Evolutionary conservation across 2,888 invertebrate genomes (phyloP), one percentile per base, ranked within the genome.

Genomic region (Noctuana brunneofusca): DNA sequence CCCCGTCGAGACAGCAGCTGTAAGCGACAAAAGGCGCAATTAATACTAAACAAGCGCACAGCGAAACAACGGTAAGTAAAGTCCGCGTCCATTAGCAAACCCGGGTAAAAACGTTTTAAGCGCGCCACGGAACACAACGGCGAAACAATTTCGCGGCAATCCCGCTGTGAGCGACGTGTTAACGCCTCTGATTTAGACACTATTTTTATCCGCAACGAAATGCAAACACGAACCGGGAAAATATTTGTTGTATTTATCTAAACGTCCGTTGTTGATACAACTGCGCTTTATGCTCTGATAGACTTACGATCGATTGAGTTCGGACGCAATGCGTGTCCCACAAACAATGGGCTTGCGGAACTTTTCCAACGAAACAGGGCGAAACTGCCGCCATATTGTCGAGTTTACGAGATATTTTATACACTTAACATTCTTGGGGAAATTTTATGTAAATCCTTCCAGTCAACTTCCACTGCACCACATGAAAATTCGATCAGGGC

Each of bases 21-120:
- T 74, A 76, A 74, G 81, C 82, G 83, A 86, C 86, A 85, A 87
- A 86, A 87, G 85, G 83, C 82, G 84, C 85, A 87, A 88, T 86
- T 86, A 87, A 86, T 86, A 85, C 79, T 80, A 83, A 86, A 83
- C 84, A 84, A 82, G 81, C 81, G 75, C 73, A 73, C 72, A 78
- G 75, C 78, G 78, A 75, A 76, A 75, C 75, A 75, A 74, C 55
- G 76, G 78, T 77, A 80, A 83, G 83, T 81, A 81, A 80, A 81
- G 80, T 79, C 78, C 79, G 76, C 77, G 76, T 82, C 84, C 84
- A 86, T 85, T 87, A 87, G 76, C 72, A 69, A 73, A 71, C 18
- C 74, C 69, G 72, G 64, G 75, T 73, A 80, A 79, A 81, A 82
- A 78, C 75, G 75, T 73, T 77, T 73, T 71, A 72, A 76, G 81